A percentile compares a stretch with the other conserved stretches of the same genome.
Conservation (phyloP, 2,113 vertebrate species). For the Patagioenas fasciata region DNA sequence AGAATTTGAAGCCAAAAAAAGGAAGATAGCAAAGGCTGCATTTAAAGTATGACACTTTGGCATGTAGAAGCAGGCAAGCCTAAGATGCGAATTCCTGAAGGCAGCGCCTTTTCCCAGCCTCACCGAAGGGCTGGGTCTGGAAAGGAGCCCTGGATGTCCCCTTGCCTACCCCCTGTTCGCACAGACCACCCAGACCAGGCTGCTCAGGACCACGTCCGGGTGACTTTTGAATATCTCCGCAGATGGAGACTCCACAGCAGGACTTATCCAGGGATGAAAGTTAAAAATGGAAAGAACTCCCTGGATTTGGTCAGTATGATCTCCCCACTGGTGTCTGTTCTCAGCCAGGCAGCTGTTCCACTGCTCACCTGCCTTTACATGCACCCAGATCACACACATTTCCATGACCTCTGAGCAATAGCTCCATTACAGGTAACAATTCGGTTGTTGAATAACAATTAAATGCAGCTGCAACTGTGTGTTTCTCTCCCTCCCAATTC, state of each 20-base stretch:
- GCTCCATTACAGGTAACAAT: fast-evolving
- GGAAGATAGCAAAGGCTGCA: neutral
- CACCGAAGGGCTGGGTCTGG: neutral
- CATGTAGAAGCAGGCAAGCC: neutral
- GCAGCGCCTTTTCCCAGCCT: neutral
- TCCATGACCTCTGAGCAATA: too few species aligned
- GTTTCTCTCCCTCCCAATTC: neutral
- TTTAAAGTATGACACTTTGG: neutral
- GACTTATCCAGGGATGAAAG: neutral
- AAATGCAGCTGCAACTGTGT: neutral
- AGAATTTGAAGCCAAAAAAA: neutral
- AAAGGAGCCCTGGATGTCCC: neutral
- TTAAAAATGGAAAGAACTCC: neutral
- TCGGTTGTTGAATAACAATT: neutral
- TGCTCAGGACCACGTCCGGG: neutral
- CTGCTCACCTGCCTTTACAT: neutral
- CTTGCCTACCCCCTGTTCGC: neutral
- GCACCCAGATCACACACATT: fast-evolving
- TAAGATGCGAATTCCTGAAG: neutral
- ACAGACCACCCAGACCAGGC: neutral
- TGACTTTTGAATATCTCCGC: neutral
- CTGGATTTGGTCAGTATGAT: neutral
- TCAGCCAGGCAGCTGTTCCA: neutral
- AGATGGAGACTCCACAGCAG: neutral
- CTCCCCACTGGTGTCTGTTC: fast-evolving